These are phyloP conservation scores for Heterodera schachtii DNA, from an alignment of 1,140 invertebrate genomes.

Conservation along the genomic window DNA sequence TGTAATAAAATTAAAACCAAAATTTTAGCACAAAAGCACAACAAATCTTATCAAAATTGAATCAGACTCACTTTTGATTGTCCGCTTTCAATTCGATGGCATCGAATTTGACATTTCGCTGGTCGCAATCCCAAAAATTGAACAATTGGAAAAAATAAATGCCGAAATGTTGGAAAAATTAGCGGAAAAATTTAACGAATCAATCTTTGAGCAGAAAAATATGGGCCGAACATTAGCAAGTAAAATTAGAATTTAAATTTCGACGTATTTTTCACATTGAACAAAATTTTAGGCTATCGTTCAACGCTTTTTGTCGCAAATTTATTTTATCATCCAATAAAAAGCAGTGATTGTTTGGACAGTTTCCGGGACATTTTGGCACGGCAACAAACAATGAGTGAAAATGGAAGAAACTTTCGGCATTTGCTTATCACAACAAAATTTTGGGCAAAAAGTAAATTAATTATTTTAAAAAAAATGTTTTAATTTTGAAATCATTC, in stretches of 20 bases:
- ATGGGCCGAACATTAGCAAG: neutral
- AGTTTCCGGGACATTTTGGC: neutral
- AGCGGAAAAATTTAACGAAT: neutral
- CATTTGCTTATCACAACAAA: neutral
- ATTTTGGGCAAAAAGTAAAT: constrained; percentile 19
- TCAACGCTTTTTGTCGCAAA: neutral
- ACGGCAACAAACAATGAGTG: neutral
- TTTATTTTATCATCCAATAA: neutral
- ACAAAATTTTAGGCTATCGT: neutral
- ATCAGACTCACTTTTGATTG: neutral
- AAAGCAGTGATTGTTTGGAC: neutral
- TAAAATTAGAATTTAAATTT: neutral
- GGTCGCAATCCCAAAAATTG: neutral
- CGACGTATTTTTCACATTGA: neutral
- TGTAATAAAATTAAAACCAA: neutral
- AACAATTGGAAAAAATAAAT: neutral
- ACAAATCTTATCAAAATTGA: neutral
- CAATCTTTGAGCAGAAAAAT: neutral
- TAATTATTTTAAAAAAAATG: neutral
- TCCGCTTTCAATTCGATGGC: neutral
- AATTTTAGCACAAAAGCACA: neutral
- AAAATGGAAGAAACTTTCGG: neutral
- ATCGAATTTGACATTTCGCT: neutral
- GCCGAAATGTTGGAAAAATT: neutral
- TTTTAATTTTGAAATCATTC: neutral